Percentiles rank a stretch among this genome's conserved stretches.
These are phyloP conservation scores for Choloepus hoffmanni DNA, from an alignment of 2,113 vertebrate genomes.

Conservation along the genomic window DNA sequence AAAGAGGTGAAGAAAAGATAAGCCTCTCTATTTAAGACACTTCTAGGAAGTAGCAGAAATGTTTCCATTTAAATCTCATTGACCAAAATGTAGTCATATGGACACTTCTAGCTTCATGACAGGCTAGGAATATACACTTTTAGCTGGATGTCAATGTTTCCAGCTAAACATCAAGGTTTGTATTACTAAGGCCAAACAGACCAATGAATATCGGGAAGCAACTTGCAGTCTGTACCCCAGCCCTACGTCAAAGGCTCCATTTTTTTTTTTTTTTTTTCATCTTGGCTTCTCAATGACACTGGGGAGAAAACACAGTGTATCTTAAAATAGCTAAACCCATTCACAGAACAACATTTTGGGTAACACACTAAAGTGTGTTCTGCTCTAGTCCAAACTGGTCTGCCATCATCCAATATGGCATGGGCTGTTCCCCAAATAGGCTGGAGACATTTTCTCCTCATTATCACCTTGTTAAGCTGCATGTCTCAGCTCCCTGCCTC, in stretches of 20 bases:
- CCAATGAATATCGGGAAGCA: conserved; percentile 35
- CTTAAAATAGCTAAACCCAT: conserved; percentile 55
- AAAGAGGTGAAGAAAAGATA: conserved; percentile 7
- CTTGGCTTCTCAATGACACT: background rate
- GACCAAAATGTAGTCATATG: background rate
- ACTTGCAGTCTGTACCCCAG: background rate
- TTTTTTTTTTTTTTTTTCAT: background rate
- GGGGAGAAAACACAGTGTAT: conserved; percentile 49
- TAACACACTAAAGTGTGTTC: conserved; percentile 27
- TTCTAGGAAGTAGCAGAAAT: background rate
- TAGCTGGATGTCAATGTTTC: background rate
- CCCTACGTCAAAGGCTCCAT: background rate
- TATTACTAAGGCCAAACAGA: background rate
- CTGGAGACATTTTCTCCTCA: conserved; percentile 84
- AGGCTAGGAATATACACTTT: background rate
- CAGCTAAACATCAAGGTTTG: background rate
- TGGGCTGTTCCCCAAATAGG: conserved; percentile 76
- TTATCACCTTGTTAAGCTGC: conserved; percentile 84
- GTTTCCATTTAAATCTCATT: conserved; percentile 22
- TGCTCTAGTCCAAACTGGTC: conserved; percentile 41
- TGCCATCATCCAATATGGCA: conserved; percentile 77
- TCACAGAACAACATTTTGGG: conserved; percentile 54
- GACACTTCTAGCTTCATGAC: background rate
- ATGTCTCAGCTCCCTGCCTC: conserved; percentile 81
- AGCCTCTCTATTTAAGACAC: background rate